Evolutionary conservation across 2,888 invertebrate genomes (phyloP).

Genomic region (Caenorhabditis doughertyi): DNA sequence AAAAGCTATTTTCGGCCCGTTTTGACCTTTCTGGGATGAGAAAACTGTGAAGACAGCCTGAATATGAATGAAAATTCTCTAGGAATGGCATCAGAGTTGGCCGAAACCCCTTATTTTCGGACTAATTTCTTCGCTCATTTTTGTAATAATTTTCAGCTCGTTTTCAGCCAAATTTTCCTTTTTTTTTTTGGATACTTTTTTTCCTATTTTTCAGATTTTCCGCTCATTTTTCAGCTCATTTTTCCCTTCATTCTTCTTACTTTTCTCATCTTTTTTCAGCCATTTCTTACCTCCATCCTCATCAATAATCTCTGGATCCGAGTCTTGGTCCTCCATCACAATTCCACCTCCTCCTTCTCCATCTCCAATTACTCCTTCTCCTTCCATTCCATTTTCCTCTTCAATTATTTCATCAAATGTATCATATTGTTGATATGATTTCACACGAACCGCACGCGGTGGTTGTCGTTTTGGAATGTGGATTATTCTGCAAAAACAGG

Average conservation of each 20-base stretch:
- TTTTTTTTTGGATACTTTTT: constrained; percentile 10
- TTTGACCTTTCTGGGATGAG: too few species aligned
- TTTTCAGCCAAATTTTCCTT: not conserved
- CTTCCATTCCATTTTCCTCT: not conserved
- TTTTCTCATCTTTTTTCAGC: constrained; percentile 42
- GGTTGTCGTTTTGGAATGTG: constrained; percentile 51
- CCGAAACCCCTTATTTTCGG: too few species aligned
- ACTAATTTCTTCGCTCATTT: not conserved
- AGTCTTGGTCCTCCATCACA: constrained; percentile 22
- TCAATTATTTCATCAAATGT: constrained; percentile 39
- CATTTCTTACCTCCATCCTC: constrained; percentile 48
- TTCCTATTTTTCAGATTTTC: not conserved
- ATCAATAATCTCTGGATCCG: constrained; percentile 48
- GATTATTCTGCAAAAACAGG: constrained; percentile 32
- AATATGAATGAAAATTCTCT: too few species aligned
- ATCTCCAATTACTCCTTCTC: not conserved
- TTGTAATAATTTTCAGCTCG: not conserved
- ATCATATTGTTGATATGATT: constrained; percentile 57
- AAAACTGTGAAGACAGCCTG: too few species aligned
- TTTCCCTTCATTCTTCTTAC: not conserved
- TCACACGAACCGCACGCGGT: constrained; percentile 34
- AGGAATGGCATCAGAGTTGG: too few species aligned
- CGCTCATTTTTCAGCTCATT: not conserved
- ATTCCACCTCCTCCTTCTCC: not conserved
- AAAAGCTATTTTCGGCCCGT: too few species aligned